Percentiles rank a stretch among this genome's conserved stretches.
phyloP scores from a whole-genome alignment of 2,888 invertebrate species.

The Noctua fimbriata region DNA sequence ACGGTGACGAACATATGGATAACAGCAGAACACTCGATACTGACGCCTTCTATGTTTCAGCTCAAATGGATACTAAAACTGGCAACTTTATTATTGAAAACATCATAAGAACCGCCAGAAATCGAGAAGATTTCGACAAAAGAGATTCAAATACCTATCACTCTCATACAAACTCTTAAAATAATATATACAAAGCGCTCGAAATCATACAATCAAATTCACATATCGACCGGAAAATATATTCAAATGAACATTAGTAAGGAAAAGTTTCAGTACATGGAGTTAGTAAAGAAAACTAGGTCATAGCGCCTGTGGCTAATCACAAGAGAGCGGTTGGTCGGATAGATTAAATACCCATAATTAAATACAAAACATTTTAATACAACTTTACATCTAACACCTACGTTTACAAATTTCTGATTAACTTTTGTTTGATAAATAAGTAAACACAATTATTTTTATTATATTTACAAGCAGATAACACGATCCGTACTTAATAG shows the following conservation, averaged over 20 bases:
- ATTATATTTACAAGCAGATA: conserved; percentile 90
- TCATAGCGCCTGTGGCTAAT: conserved; percentile 84
- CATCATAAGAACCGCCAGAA: conserved; percentile 72
- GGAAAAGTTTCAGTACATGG: conserved; percentile 78
- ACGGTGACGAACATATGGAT: conserved; percentile 70
- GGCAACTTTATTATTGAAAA: conserved; percentile 66
- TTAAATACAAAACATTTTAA: conserved; percentile 90
- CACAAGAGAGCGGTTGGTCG: conserved; percentile 89
- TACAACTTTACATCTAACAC: conserved; percentile 90
- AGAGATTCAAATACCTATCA: conserved; percentile 89
- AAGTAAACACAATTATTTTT: conserved; percentile 87
- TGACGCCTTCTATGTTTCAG: conserved; percentile 52
- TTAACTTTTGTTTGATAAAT: conserved; percentile 89
- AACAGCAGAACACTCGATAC: conserved; percentile 56
- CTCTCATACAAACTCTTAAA: conserved; percentile 88
- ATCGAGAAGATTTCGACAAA: conserved; percentile 79
- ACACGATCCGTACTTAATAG: conserved; percentile 87
- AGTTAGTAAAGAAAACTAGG: conserved; percentile 81
- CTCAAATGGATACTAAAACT: conserved; percentile 57
- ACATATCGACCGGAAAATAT: conserved; percentile 77
- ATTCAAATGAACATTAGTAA: conserved; percentile 78
- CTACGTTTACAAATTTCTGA: conserved; percentile 88
- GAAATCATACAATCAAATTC: conserved; percentile 86
- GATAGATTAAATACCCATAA: conserved; percentile 88
- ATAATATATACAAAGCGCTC: conserved; percentile 89